These are phyloP conservation scores for Conchocele bisecta DNA, from an alignment of 2,888 invertebrate genomes.

Conservation along the genomic window DNA sequence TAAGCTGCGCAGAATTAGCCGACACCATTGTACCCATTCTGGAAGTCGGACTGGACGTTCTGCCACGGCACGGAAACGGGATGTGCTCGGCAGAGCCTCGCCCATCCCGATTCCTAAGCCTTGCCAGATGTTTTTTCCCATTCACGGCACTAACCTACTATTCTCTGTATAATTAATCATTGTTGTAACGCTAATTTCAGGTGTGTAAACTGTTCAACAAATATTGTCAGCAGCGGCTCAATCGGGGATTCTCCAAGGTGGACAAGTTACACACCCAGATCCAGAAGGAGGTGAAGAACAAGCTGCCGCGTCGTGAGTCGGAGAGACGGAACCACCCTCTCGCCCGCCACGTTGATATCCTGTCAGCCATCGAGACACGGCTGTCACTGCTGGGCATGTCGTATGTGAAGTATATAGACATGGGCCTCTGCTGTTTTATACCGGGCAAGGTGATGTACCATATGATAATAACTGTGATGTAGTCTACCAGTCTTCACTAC, in stretches of 20 bases:
- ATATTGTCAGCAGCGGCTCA: conserved; percentile 89
- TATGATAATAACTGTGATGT: too few relatives aligned
- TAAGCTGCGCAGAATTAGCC: too few relatives aligned
- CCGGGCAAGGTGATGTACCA: conserved; percentile 90
- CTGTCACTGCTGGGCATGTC: conserved; percentile 97
- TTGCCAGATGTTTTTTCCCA: too few relatives aligned
- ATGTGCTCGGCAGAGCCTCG: too few relatives aligned
- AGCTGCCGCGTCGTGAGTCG: conserved; percentile 93
- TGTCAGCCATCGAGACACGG: conserved; percentile 94
- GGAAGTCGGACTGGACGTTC: neutral
- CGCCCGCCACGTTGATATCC: conserved; percentile 94
- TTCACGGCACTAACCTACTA: too few relatives aligned
- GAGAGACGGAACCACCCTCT: conserved; percentile 93
- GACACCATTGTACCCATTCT: neutral
- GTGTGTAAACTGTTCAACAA: conserved; percentile 91
- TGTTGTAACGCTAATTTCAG: too few relatives aligned
- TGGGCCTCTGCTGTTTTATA: conserved; percentile 93
- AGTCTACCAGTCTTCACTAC: too few relatives aligned
- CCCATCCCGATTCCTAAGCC: too few relatives aligned
- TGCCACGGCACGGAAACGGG: too few relatives aligned
- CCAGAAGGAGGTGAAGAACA: conserved; percentile 90
- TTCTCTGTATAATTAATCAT: too few relatives aligned
- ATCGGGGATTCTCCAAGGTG: conserved; percentile 91
- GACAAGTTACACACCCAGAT: conserved; percentile 90
- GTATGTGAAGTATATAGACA: conserved; percentile 93